These are phyloP conservation scores for Halcyon leucocephala DNA, from an alignment of 2,797 vertebrate species.

Conservation along the genomic window DNA sequence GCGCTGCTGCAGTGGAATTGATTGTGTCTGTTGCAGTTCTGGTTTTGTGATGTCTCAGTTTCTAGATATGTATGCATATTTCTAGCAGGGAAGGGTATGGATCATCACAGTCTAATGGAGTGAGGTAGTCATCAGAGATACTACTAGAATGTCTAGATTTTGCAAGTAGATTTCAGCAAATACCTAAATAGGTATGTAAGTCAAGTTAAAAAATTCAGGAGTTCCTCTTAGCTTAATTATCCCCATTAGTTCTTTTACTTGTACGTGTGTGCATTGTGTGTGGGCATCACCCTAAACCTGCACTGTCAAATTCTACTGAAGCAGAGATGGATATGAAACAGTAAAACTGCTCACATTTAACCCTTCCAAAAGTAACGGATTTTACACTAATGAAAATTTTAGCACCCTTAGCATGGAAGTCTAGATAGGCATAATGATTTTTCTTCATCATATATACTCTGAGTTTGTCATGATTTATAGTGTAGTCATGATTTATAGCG, in stretches of 20 bases:
- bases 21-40: not conserved
- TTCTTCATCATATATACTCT: not conserved
- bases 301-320: not conserved
- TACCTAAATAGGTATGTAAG: not conserved
- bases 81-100: not conserved
- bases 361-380: not conserved
- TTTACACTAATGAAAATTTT: not conserved
- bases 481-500: not conserved
- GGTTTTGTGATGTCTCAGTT: not conserved
- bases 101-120: not conserved
- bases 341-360: not conserved
- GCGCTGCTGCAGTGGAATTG: not conserved
- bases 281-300: not conserved
- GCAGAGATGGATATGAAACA: not conserved
- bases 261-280: rapidly evolving
- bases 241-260: not conserved
- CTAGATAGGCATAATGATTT: not conserved
- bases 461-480: not conserved
- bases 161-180: not conserved
- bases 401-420: not conserved
- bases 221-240: not conserved
- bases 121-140: not conserved
- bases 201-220: not conserved
- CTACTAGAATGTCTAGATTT: not conserved
- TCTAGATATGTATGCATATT: not conserved